These are phyloP conservation scores for Aphaenogaster rudis DNA, from an alignment of 1,140 invertebrate species.

Conservation along the genomic window DNA sequence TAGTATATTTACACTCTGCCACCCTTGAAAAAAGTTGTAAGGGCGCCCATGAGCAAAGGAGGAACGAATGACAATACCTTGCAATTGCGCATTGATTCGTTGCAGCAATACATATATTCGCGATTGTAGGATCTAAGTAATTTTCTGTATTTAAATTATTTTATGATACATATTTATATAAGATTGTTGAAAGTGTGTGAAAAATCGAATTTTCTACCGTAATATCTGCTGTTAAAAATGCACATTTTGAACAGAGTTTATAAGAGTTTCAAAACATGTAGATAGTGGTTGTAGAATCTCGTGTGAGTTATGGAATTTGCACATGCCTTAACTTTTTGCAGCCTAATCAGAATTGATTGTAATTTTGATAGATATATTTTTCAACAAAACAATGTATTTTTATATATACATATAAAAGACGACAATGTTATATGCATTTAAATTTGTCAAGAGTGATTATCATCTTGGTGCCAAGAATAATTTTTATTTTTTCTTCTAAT, in stretches of 20 bases:
- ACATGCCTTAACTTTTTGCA: neutral
- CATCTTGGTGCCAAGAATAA: neutral
- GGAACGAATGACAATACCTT: neutral
- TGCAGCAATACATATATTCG: neutral
- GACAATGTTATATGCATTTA: neutral
- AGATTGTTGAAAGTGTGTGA: neutral
- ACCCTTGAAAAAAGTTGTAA: no score
- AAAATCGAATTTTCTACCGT: neutral
- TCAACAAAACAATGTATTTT: slow-evolving; percentile 24
- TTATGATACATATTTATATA: slow-evolving; percentile 33
- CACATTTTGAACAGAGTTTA: slow-evolving; percentile 10
- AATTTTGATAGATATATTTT: neutral
- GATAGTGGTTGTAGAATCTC: neutral
- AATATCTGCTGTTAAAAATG: neutral
- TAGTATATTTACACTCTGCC: no score
- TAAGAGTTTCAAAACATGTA: neutral
- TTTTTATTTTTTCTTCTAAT: no score
- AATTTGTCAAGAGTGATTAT: neutral
- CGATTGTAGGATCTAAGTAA: slow-evolving; percentile 23
- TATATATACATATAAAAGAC: slow-evolving; percentile 5
- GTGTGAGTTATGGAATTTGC: neutral
- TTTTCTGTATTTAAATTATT: slow-evolving; percentile 52
- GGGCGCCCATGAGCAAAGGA: neutral
- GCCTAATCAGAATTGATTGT: neutral
- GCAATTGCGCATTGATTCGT: neutral